Evolutionary conservation across 2,888 invertebrate species (phyloP).

Genomic region (Ectropis crepuscularia): DNA sequence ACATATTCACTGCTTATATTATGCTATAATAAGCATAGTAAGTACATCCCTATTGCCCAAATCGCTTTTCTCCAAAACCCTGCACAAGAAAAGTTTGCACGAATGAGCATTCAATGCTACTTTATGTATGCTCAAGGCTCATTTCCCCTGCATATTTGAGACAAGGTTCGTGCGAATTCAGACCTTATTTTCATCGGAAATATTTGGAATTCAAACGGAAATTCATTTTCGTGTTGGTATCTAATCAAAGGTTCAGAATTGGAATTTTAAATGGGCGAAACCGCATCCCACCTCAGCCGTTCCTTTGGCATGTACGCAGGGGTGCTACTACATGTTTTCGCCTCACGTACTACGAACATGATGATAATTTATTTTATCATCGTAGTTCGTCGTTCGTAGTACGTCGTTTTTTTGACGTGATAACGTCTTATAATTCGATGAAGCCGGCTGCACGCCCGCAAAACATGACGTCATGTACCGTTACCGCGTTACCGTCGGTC

Average conservation of each 20-base stretch:
- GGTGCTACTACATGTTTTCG: slow-evolving; percentile 38
- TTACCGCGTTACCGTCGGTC: too few relatives aligned
- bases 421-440: too few relatives aligned
- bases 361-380: too few relatives aligned
- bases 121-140: not conserved
- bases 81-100: not conserved
- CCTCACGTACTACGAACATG: not conserved
- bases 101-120: not conserved
- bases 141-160: slow-evolving; percentile 7
- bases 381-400: too few relatives aligned
- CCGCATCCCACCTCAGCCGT: slow-evolving; percentile 53
- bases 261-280: slow-evolving; percentile 64
- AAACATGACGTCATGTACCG: too few relatives aligned
- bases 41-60: too few relatives aligned
- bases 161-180: not conserved
- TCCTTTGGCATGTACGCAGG: slow-evolving; percentile 47
- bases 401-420: too few relatives aligned
- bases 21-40: too few relatives aligned
- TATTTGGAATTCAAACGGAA: slow-evolving; percentile 39
- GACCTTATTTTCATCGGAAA: slow-evolving; percentile 21
- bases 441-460: too few relatives aligned
- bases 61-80: not conserved
- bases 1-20: too few relatives aligned
- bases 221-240: slow-evolving; percentile 42
- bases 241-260: slow-evolving; percentile 59